Evolutionary conservation across 2,797 vertebrate species (phyloP).

Genomic region (Cyprinodon diabolis): DNA sequence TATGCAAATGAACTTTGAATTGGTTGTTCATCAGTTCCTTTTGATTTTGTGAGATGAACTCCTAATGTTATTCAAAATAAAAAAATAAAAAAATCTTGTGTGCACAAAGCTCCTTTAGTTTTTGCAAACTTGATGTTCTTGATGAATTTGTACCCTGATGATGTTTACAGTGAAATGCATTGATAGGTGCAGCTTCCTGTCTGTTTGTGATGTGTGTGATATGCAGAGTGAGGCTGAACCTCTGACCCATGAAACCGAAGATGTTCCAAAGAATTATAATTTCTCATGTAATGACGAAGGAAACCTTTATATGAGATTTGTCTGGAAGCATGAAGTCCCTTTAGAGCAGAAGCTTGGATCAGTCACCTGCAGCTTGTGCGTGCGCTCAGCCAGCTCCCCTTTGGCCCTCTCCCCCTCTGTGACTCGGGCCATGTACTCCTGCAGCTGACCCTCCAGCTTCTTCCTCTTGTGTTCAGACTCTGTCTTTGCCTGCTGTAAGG

Average conservation of each 20-base stretch:
- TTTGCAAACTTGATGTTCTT: too few relatives aligned
- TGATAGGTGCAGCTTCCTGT: neutral
- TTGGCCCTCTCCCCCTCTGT: conserved; percentile 89
- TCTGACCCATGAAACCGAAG: too few relatives aligned
- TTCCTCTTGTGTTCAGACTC: conserved; percentile 98
- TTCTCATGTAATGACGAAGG: neutral
- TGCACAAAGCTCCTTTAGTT: too few relatives aligned
- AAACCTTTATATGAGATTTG: neutral
- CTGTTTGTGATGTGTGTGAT: neutral
- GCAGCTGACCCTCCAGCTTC: conserved; percentile 93
- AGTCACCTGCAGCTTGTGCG: conserved; percentile 89
- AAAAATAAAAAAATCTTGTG: neutral
- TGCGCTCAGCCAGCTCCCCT: conserved; percentile 88
- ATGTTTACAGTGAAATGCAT: neutral
- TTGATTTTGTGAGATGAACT: neutral
- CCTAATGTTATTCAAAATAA: neutral
- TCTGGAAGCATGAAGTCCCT: neutral
- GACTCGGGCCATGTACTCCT: conserved; percentile 89
- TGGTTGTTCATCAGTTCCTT: neutral
- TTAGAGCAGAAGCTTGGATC: neutral
- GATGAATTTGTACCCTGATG: neutral
- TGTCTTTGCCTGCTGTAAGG: conserved; percentile 89
- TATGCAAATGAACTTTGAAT: neutral
- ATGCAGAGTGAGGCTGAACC: neutral
- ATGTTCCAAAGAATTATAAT: neutral